Conservation (phyloP, 2,888 invertebrate species). For the Drosophila merina region DNA sequence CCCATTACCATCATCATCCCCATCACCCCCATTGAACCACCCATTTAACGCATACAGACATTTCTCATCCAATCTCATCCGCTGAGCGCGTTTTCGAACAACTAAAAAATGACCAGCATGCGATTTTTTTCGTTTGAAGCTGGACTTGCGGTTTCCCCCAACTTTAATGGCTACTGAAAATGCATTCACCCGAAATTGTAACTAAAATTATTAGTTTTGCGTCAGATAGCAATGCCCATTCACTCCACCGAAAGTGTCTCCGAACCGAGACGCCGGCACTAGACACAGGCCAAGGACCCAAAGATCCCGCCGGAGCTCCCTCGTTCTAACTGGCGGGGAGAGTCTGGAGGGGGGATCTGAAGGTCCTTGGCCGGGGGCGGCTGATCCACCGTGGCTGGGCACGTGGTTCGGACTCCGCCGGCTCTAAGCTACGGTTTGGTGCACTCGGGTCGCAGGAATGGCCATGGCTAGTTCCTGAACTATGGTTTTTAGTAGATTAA, state of each 20-base stretch:
- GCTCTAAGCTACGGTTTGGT: constrained; percentile 68
- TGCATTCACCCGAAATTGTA: constrained; percentile 76
- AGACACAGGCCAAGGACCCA: constrained; percentile 21
- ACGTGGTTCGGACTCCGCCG: constrained; percentile 61
- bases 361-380: constrained; percentile 6
- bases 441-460: constrained; percentile 83
- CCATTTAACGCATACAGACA: background rate
- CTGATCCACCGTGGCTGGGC: constrained; percentile 56
- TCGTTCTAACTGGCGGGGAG: background rate
- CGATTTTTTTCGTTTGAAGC: constrained; percentile 11
- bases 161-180: constrained; percentile 70
- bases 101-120: constrained; percentile 46
- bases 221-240: constrained; percentile 84
- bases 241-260: constrained; percentile 81
- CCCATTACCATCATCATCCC: background rate
- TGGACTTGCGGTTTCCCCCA: constrained; percentile 63
- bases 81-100: constrained; percentile 15
- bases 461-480: constrained; percentile 84
- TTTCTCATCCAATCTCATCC: background rate
- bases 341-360: background rate
- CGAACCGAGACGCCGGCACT: constrained; percentile 76
- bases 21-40: background rate
- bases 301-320: background rate
- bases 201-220: constrained; percentile 82
- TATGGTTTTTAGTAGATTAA: constrained; percentile 79